These are phyloP conservation scores for Aphelinus atriplicis DNA, from an alignment of 1,140 invertebrate genomes.

Conservation along the genomic window DNA sequence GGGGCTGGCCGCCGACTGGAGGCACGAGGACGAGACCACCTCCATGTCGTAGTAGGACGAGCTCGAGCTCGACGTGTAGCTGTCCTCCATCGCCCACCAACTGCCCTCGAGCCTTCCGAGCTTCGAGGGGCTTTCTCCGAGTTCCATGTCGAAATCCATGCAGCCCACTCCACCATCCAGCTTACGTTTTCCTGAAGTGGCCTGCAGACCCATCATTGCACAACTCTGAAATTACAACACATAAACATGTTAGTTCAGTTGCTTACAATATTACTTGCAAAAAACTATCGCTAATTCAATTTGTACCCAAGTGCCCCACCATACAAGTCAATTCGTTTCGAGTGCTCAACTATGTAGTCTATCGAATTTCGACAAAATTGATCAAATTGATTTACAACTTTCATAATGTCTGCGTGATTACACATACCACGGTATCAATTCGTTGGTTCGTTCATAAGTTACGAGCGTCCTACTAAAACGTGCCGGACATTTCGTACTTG, in stretches of 20 bases:
- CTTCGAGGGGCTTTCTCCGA: conserved; percentile 63
- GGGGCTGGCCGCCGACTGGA: conserved; percentile 45
- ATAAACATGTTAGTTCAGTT: not conserved
- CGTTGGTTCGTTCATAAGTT: too few species aligned
- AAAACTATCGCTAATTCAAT: too few species aligned
- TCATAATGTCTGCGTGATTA: too few species aligned
- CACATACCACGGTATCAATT: too few species aligned
- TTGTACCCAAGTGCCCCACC: too few species aligned
- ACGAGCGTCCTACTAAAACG: too few species aligned
- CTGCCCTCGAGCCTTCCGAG: conserved; percentile 62
- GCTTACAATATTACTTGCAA: too few species aligned
- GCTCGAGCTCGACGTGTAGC: conserved; percentile 48
- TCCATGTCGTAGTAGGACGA: conserved; percentile 55
- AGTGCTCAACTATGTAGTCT: too few species aligned
- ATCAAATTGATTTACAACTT: too few species aligned
- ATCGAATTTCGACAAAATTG: too few species aligned
- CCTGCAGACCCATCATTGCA: conserved; percentile 82
- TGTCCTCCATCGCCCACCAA: conserved; percentile 65
- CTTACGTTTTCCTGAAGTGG: conserved; percentile 78
- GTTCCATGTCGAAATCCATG: conserved; percentile 65
- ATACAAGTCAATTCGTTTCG: too few species aligned
- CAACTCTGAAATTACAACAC: conserved; percentile 68
- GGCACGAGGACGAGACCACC: conserved; percentile 48
- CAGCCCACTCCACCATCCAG: conserved; percentile 67
- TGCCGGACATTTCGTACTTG: too few species aligned